phyloP scores from a whole-genome alignment of 1,140 invertebrate genomes.

The Gryllus bimaculatus region DNA sequence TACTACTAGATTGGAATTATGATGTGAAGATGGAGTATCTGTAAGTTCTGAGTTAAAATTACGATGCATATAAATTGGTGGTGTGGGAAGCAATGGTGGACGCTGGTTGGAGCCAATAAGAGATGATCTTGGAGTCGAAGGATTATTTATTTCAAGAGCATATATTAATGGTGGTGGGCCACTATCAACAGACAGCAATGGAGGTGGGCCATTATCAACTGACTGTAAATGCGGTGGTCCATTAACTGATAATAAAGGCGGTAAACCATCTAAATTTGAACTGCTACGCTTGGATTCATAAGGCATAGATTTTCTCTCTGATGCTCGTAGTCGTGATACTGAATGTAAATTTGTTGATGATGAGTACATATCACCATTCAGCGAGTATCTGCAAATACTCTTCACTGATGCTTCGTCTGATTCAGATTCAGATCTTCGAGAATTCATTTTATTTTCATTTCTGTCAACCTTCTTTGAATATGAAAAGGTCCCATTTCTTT shows the following conservation, averaged over 20 bases:
- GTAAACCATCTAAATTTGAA: neutral
- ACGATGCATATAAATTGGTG: neutral
- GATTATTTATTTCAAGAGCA: no score
- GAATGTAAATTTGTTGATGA: neutral
- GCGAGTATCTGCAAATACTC: neutral
- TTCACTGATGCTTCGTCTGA: no score
- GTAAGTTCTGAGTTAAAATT: neutral
- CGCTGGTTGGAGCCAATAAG: neutral
- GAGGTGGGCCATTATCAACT: neutral
- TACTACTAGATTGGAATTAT: neutral
- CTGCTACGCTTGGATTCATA: neutral
- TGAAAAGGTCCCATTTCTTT: neutral
- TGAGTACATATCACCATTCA: neutral
- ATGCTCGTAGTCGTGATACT: neutral
- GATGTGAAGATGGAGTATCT: neutral
- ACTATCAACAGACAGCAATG: neutral
- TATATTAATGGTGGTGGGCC: neutral
- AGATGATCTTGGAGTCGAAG: no score
- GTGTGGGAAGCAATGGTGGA: neutral
- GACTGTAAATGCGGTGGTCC: no score
- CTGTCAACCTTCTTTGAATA: no score
- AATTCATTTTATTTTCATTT: no score
- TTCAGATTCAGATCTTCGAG: no score
- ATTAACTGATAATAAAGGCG: neutral
- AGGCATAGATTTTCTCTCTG: neutral